Base-by-base conservation (phyloP, 30 jellyfish, hydroid and myxozoan genomes). In the Rhopilema esculentum region DNA sequence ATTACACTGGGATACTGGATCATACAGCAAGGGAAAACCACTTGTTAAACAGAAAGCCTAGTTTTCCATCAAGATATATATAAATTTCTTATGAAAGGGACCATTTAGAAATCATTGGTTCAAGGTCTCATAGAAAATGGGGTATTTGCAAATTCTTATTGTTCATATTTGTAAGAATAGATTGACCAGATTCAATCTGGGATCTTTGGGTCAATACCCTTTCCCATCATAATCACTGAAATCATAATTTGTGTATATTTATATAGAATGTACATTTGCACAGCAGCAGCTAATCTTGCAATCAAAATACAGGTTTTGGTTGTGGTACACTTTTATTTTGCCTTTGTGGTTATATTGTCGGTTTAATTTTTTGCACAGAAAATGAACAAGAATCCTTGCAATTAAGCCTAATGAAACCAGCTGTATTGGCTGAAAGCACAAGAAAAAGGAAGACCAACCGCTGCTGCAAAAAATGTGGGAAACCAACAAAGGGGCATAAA, bases 391-490 rank as follows among this genome's bases (percentile, higher is more conserved):
- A 66, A 17, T 66, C 29, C 31, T 66, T 66, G 31, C 76, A 66
- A n/a, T 21, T 20, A 66, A 29, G 76, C 76, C 76, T 66, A 7
- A 66, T 66, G 40, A 17, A 66, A n/a, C 76, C 19, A 29, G 76
- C 76, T 66, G 76, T 29, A 66, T 66, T 66, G 76, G 76, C 76
- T 17, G 32, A 9, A n/a, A 66, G 32, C 32, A 66, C 49, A 16
- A 66, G 32, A 17, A 65, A 65, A 28, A 65, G 75, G 28, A 65
- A 65, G 75, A 17, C 75, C 28, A 28, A 65, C 28, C 25, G 76
- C 76, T 66, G 76, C 76, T 66, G 76, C 76, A 26, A 66, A 9
- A 66, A 66, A n/a, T 66, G 76, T 66, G 76, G 76, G 32, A 66
- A 66, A 29, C 76, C 76, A 66, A 66, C 32, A 29, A n/a, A 66